Evolutionary conservation across 1,140 invertebrate genomes (phyloP).

Genomic region (Micrasema minimum): DNA sequence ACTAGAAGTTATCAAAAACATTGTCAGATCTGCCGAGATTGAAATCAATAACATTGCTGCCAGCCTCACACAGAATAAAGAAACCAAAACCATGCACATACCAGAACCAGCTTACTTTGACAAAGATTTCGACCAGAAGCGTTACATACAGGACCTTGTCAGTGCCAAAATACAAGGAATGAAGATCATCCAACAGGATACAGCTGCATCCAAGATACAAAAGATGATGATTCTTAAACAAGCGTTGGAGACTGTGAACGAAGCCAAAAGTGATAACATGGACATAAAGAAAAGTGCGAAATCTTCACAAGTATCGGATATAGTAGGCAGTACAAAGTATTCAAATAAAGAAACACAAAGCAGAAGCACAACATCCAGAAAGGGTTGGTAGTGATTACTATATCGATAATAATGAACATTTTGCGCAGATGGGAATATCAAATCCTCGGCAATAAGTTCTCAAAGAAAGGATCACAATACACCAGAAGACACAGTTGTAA

Average conservation of each 20-base stretch:
- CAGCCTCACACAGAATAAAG: conserved; percentile 58
- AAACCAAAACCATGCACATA: conserved; percentile 56
- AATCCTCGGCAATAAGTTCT: not conserved
- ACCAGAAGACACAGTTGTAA: too few species aligned
- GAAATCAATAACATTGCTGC: conserved; percentile 61
- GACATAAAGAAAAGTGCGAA: conserved; percentile 2
- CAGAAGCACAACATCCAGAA: not conserved
- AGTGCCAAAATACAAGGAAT: conserved; percentile 64
- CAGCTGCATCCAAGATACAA: conserved; percentile 25
- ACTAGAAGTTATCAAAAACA: conserved; percentile 60
- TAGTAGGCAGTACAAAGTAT: not conserved
- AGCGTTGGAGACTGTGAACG: conserved; percentile 7
- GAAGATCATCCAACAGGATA: conserved; percentile 39
- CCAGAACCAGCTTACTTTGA: conserved; percentile 60
- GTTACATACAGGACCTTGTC: conserved; percentile 63
- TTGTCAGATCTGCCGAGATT: conserved; percentile 63
- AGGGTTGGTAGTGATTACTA: not conserved
- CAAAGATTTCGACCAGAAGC: conserved; percentile 64
- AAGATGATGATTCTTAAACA: conserved; percentile 32
- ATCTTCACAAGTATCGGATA: not conserved
- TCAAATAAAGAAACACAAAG: not conserved
- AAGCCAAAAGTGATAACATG: conserved; percentile 11
- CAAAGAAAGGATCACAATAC: not conserved
- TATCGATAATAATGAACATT: not conserved
- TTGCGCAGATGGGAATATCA: not conserved